Base-by-base conservation (phyloP, 1,140 invertebrate genomes). In the Atta texana region DNA sequence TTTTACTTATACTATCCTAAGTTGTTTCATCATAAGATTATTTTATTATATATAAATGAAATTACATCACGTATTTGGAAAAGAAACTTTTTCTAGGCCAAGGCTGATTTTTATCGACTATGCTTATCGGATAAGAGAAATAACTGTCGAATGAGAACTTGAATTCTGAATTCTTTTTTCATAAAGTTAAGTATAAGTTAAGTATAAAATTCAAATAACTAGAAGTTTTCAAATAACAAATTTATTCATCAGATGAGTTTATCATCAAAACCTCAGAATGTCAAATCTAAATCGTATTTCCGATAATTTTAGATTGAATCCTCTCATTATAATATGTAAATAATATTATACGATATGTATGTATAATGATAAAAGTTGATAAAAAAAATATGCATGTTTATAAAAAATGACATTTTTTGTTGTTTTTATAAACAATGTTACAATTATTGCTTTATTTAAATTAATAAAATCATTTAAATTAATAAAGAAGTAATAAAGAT, bases 381-480 rank as follows among this genome's bases (percentile, higher is more conserved):
- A 21, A 55, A n/a, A 16, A 16, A 34, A 72, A 5, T 31, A 3
- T 24, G 4, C 10, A 3, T 72, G 3, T 18, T 21, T 24, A 57
- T 72, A 3, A 1, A 74, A 72, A 72, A 72, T 72, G 18, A 72
- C n/a, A 8, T n/a, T n/a, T n/a, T n/a, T n/a, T n/a, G n/a, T n/a
- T n/a, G n/a, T n/a, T n/a, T n/a, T n/a, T n/a, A n/a, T n/a, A n/a
- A n/a, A 24, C 21, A 24, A 24, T 0, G 2, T 14, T 28, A 63
- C 2, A 51, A 51, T 51, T 51, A 63, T 16, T 24, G 59, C 59
- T n/a, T 51, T 16, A 44, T 44, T 44, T 44, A 44, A 44, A 44
- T 6, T 44, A 44, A 44, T 44, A 44, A 8, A 44, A 0, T 31
- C 31, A 44, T 44, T 44, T 44, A 44, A 44, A 44, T 6, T 44